A percentile compares a stretch with the other conserved stretches of the same genome.
Evolutionary conservation across 2,113 vertebrate genomes (phyloP).

Genomic region (Pterocles burchelli): DNA sequence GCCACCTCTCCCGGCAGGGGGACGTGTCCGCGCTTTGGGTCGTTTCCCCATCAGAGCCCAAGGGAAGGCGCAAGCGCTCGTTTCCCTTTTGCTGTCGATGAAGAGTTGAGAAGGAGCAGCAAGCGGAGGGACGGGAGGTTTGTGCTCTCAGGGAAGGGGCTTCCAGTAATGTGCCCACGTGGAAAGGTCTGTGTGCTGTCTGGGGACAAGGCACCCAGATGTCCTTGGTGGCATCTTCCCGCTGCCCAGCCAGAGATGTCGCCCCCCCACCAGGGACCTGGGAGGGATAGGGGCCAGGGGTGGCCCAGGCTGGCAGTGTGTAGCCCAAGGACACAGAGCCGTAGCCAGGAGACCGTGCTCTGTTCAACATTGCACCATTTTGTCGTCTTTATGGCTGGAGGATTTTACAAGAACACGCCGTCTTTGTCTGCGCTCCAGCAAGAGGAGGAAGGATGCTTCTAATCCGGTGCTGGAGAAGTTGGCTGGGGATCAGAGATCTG

Average conservation of each 20-base stretch:
- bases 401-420: conserved; percentile 48
- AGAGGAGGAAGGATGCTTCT: conserved; percentile 59
- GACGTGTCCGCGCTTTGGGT: accelerated
- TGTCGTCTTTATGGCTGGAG: conserved; percentile 40
- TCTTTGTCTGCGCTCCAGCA: conserved; percentile 59
- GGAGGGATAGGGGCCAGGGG: accelerated
- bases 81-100: accelerated
- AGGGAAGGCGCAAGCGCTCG: neutral
- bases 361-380: neutral
- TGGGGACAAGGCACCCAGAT: neutral
- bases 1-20: neutral
- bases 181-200: neutral
- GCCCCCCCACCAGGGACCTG: neutral
- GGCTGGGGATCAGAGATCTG: conserved; percentile 45
- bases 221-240: neutral
- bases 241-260: neutral
- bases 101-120: neutral
- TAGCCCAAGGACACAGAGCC: neutral
- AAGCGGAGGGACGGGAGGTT: neutral
- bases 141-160: neutral
- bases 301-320: accelerated
- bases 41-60: neutral
- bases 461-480: conserved; percentile 49
- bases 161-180: neutral
- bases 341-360: neutral